Evolutionary conservation across 2,888 invertebrate genomes (phyloP), one percentile per base, ranked within the genome.

Genomic region (Punctoribates punctum): DNA sequence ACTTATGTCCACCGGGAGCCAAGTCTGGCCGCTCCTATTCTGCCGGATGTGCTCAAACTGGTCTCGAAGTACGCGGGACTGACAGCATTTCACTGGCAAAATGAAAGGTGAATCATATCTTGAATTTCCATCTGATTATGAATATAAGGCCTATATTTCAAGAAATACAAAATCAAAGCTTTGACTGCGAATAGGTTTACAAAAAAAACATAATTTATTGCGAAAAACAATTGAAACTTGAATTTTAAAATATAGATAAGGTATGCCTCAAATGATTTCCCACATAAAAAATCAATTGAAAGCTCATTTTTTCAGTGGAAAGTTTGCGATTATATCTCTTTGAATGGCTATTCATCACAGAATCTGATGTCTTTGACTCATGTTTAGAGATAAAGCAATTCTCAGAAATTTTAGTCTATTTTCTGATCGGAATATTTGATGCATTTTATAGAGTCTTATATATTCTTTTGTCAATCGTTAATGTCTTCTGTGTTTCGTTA

Each of bases 1-100:
- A 97, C 98, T 0, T 97, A 96, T 84, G 93, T 99, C 79, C 96
- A 98, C 83, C 88, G 98, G 27, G 97, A 98, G 84, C 96, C 98
- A 0, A 89, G 91, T 15, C 82, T 87, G 80, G 97, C 98, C n/a
- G 97, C 98, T 1, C 92, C 94, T 0, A 87, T 96, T 82, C 85
- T 99, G 78, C 95, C 97, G 0, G 93, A 96, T 81, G 91, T 98
- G 80, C 86, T 99, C 38, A 90, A 91, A 78, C 89, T 91, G 78
- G 93, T 96, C 29, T 90, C 94, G 77, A 92, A 92, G 94, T 94
- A 84, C 82, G 84, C 82, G 74, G 38, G 62, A 5, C 57, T 75
- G 9, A 46, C 91, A 75, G 89, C 89, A 82, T 94, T 92, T 84
- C 90, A 93, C 29, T 95, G 94, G 94, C 94, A 95, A 85, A 89